Evolutionary conservation across 1,140 invertebrate genomes (phyloP).

Genomic region (Pomacea maculata): DNA sequence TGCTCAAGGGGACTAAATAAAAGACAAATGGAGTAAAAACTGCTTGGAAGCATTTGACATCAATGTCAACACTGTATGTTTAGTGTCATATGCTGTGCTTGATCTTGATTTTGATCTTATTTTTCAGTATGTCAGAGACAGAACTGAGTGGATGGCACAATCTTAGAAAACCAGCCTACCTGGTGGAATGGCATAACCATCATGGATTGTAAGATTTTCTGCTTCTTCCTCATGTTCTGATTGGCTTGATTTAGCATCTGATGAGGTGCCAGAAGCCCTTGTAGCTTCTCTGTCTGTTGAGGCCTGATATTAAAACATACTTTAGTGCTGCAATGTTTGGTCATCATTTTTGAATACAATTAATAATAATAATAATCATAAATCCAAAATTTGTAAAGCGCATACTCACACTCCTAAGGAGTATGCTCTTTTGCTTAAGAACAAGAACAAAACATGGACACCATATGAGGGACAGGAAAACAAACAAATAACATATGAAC

Average conservation of each 20-base stretch:
- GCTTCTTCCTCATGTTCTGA: slow-evolving; percentile 34
- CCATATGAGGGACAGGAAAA: no score
- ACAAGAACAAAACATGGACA: no score
- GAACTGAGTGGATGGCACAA: neutral
- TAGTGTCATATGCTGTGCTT: no score
- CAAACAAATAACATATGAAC: no score
- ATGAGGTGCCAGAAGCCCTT: slow-evolving; percentile 23
- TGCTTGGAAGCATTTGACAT: neutral
- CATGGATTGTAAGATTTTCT: slow-evolving; percentile 36
- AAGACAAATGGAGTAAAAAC: neutral
- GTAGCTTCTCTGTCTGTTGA: slow-evolving; percentile 24
- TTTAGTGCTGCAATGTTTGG: neutral
- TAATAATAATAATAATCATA: no score
- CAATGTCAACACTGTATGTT: neutral
- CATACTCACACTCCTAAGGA: no score
- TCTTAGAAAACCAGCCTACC: slow-evolving; percentile 32
- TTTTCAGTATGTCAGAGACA: neutral
- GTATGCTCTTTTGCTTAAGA: no score
- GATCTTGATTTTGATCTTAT: no score
- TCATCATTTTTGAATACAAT: neutral
- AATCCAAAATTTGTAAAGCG: no score
- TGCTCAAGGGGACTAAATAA: neutral
- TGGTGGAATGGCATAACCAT: slow-evolving; percentile 57
- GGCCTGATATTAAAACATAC: slow-evolving; percentile 18
- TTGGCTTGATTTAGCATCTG: slow-evolving; percentile 17